Evolutionary conservation across 2,888 invertebrate genomes (phyloP).

Genomic region (Dicyrtomina minuta): DNA sequence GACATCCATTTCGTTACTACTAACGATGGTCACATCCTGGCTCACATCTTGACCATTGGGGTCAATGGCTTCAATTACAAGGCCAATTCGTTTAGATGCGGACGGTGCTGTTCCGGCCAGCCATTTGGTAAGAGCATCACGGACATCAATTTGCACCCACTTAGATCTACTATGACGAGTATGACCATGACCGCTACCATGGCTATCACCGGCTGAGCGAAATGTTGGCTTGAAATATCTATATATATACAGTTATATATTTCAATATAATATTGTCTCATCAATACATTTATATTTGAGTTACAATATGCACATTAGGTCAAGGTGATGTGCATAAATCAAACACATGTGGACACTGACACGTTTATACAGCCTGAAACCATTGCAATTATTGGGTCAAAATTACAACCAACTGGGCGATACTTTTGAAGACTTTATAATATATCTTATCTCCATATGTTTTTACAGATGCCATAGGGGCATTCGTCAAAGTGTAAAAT

Average conservation of each 20-base stretch:
- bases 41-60: constrained; percentile 39
- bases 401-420: neutral
- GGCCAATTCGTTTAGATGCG: constrained; percentile 49
- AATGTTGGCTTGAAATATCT: constrained; percentile 43
- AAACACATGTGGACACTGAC: neutral
- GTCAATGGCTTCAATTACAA: constrained; percentile 50
- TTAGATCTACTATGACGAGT: constrained; percentile 39
- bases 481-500: too few species aligned
- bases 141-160: constrained; percentile 52
- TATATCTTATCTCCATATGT: too few species aligned
- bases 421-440: neutral
- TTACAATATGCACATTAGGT: neutral
- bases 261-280: neutral
- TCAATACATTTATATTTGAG: neutral
- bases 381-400: neutral
- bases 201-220: constrained; percentile 28
- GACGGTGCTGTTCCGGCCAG: constrained; percentile 36
- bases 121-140: constrained; percentile 48
- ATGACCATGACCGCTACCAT: constrained; percentile 9
- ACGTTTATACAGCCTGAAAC: neutral
- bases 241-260: neutral
- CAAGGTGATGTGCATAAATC: neutral
- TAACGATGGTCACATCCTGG: constrained; percentile 47
- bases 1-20: constrained; percentile 44
- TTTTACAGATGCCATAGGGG: too few species aligned